These are phyloP conservation scores for Limnothrissa miodon DNA, from an alignment of 2,113 vertebrate species.

Conservation along the genomic window DNA sequence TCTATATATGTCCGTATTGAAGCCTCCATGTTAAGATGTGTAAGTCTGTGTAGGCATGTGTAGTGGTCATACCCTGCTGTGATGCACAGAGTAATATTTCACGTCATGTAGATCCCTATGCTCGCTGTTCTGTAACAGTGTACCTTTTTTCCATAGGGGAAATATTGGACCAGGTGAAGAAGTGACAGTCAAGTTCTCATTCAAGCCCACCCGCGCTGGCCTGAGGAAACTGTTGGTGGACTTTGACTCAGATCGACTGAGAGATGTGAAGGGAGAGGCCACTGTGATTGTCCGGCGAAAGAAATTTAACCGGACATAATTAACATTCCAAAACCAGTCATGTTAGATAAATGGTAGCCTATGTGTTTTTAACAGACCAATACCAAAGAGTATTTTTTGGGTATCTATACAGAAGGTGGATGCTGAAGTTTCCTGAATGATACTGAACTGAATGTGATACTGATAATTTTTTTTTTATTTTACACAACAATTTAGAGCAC, in stretches of 20 bases:
- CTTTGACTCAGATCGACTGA: conserved; percentile 73
- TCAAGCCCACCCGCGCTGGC: conserved; percentile 64
- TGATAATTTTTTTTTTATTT: background rate
- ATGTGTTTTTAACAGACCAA: background rate
- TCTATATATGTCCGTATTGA: background rate
- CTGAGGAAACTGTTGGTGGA: conserved; percentile 72
- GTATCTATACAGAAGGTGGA: background rate
- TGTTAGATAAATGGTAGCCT: background rate
- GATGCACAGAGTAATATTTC: background rate
- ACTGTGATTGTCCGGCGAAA: conserved; percentile 60
- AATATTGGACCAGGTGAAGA: conserved; percentile 64
- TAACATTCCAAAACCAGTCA: background rate
- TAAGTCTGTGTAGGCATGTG: no score
- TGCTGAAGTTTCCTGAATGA: conserved; percentile 11
- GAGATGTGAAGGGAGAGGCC: conserved; percentile 68
- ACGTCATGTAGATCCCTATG: background rate
- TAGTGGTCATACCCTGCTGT: background rate
- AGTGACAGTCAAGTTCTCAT: conserved; percentile 58
- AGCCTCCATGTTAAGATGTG: background rate
- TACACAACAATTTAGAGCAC: background rate
- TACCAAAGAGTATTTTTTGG: background rate
- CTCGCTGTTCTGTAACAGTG: background rate
- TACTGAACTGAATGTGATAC: background rate
- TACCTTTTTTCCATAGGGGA: conserved; percentile 48
- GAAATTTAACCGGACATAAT: conserved; percentile 5